Evolutionary conservation across 2,113 vertebrate genomes (phyloP), one percentile per base, ranked within the genome.

Genomic region (Peromyscus polionotus): DNA sequence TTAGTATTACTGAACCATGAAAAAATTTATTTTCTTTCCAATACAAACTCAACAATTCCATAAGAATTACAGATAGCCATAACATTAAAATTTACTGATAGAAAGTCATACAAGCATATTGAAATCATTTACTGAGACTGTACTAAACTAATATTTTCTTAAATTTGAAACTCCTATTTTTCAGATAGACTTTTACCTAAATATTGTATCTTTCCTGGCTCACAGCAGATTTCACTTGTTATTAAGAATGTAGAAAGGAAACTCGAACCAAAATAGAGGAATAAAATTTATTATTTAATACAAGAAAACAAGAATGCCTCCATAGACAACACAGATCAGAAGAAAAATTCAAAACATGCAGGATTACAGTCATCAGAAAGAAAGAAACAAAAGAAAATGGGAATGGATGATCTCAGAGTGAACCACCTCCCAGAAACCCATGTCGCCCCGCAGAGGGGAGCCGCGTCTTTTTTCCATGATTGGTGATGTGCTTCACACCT

Each of bases 1-100:
- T 28, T 83, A 63, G 91, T 31, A 48, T 26, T 91, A 83, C 2
- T 42, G 81, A 96, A 19, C n/a, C 77, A 63, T 28, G 4, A 61
- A 59, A 45, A 51, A 94, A 16, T 92, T 92, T 90, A 42, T 63
- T 96, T 96, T 95, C 59, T 90, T 87, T 91, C 26, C 7, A 94
- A 31, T n/a, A 51, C 16, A 96, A 94, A 68, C 2, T 33, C 51
- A 68, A 17, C 51, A 91, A 77, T 70, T 73, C 59, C 65, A 0
- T 81, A 88, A 88, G 39, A 94, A 57, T 68, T 45, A 70, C 80
- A 39, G 26, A 36, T 90, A 54, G 88, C 13, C 4, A 12, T 93
- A 36, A 80, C 3, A 48, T 72, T 88, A 28, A 88, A 54, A 17
- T 57, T 39, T 36, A 97, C 7, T 94, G n/a, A 51, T 54, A 54